Evolutionary conservation across 2,797 vertebrate species (phyloP), one percentile per base, ranked within the genome.

Genomic region (Typhlichthys subterraneus): DNA sequence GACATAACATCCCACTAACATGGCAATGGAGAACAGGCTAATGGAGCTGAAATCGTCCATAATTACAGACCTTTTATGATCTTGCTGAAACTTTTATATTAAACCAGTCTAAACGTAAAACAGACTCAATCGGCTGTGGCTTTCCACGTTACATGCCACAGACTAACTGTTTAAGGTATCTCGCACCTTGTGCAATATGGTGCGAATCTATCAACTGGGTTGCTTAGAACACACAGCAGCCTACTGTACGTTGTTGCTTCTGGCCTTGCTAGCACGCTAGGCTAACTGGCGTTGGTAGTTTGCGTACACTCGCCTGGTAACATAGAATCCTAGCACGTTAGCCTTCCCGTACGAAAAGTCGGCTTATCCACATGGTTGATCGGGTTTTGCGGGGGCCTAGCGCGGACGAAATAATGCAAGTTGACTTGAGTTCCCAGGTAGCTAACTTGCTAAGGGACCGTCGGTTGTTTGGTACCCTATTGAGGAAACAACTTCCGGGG

Each of bases 1-100:
- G 76, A 99, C 96, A 69, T 99, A 99, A 84, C 98, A 99, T 57
- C 96, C 98, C 50, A 98, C 91, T 89, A 99, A 72, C 98, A 99
- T 99, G 3, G 98, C 94, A 68, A 99, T 86, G 23, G 98, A 99
- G 15, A 99, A 87, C 75, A 99, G 85, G 75, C 95, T 95, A 87
- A 99, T 98, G 12, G 96, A 96, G 82, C 87, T 88, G 69, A 99
- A 96, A 72, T 99, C 98, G 79, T 99, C 98, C 97, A 99, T 99
- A 66, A 76, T 74, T 69, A 67, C 79, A 69, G 14, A 13, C 71
- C 70, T 75, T 33, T 67, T 31, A 72, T 8, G 64, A 65, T 23
- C 17, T 59, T 71, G 67, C 76, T 77, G 33, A 47, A 54, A 45
- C 48, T 29, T 76, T 69, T 57, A 53, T 82, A 62, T 6, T 13